Evolutionary conservation across 2,888 invertebrate species (phyloP).

Genomic region (Diadegma fenestrale): DNA sequence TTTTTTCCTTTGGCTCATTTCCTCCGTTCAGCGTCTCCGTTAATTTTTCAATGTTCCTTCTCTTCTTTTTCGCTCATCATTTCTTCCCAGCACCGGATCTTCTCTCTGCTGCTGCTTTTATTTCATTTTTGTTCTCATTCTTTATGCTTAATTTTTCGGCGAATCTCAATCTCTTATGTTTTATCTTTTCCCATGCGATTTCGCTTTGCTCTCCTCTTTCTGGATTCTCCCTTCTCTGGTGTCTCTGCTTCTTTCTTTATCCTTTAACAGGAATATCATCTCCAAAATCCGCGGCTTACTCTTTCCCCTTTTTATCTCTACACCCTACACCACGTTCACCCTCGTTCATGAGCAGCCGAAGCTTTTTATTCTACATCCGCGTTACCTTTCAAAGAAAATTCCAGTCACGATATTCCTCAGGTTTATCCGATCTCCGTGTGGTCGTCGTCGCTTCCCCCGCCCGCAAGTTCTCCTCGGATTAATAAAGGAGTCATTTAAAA

Average conservation of each 20-base stretch:
- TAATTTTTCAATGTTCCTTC: not conserved
- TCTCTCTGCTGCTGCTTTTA: not conserved
- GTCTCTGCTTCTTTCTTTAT: conserved; percentile 14
- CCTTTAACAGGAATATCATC: conserved; percentile 23
- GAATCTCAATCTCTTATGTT: not conserved
- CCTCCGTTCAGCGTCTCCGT: not conserved
- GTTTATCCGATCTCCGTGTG: conserved; percentile 47
- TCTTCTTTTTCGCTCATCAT: not conserved
- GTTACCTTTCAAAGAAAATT: conserved; percentile 37
- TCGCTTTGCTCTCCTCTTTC: conserved; percentile 54
- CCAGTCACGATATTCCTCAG: conserved; percentile 51
- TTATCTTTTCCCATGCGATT: conserved; percentile 13
- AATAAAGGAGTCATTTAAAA: conserved; percentile 47
- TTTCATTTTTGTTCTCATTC: not conserved
- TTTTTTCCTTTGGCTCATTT: conserved; percentile 40
- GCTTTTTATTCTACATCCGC: conserved; percentile 34
- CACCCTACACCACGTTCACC: not conserved
- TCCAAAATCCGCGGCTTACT: conserved; percentile 11
- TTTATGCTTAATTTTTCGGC: not conserved
- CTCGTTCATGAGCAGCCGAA: not conserved
- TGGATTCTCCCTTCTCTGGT: conserved; percentile 66
- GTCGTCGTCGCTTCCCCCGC: not conserved
- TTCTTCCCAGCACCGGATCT: not conserved
- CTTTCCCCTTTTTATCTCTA: not conserved
- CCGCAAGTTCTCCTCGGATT: conserved; percentile 3